Percentiles rank a stretch among this genome's conserved stretches.
These are phyloP conservation scores for Callaeas wilsoni DNA, from an alignment of 2,113 vertebrate species.

Conservation along the genomic window DNA sequence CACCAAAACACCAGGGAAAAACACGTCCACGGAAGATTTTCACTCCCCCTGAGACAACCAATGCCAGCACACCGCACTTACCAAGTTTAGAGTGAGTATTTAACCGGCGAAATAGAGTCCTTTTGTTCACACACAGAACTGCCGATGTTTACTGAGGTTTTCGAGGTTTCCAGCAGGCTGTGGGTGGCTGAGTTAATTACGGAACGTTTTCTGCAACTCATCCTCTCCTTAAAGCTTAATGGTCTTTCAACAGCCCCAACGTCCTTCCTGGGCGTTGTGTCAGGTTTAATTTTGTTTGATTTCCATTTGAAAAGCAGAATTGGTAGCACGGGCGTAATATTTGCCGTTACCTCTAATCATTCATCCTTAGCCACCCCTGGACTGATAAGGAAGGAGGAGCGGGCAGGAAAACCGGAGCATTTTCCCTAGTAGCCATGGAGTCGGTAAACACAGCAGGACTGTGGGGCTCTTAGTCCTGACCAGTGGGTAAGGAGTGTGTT, in stretches of 20 bases:
- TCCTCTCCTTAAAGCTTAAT: not conserved
- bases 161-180: not conserved
- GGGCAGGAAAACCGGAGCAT: fast-evolving
- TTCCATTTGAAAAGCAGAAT: not conserved
- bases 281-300: not conserved
- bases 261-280: not conserved
- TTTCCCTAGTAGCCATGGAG: not conserved
- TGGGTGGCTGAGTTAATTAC: not conserved
- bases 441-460: fast-evolving
- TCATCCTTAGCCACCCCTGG: not conserved
- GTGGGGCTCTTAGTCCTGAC: not conserved
- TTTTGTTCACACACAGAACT: not conserved
- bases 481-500: fast-evolving
- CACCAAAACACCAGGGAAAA: not conserved
- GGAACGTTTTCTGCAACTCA: not conserved
- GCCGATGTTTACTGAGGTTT: not conserved
- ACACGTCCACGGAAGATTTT: fast-evolving
- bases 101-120: not conserved
- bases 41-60: not conserved
- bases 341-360: not conserved
- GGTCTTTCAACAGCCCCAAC: not conserved
- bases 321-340: not conserved
- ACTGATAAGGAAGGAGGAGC: not conserved
- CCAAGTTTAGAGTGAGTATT: not conserved
- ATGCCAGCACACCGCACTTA: not conserved